Conservation (phyloP, 2,797 vertebrate genomes). For the Megalops cyprinoides region DNA sequence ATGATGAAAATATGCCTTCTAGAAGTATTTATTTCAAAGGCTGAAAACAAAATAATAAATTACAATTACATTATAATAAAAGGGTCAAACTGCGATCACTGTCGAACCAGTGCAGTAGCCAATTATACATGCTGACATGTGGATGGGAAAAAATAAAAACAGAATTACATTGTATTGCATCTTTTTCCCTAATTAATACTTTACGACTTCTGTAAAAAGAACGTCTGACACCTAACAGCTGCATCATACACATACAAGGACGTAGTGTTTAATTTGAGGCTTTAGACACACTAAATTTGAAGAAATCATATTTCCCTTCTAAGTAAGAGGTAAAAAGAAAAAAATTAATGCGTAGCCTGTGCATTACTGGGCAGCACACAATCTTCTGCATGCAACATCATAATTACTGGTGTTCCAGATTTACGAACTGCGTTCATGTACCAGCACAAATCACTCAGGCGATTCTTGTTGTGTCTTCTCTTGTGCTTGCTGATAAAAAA, state of each 20-base stretch:
- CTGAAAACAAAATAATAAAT: not conserved
- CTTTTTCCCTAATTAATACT: not conserved
- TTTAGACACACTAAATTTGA: too few species aligned
- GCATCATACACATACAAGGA: too few species aligned
- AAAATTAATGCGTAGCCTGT: too few species aligned
- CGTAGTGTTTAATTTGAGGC: too few species aligned
- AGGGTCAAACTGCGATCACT: not conserved
- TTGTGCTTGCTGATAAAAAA: not conserved
- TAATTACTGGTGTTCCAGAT: not conserved
- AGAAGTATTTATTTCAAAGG: not conserved
- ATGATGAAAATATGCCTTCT: conserved; percentile 9
- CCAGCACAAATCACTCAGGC: not conserved
- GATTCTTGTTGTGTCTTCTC: not conserved
- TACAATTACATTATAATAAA: not conserved
- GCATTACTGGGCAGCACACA: too few species aligned
- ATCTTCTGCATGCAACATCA: too few species aligned
- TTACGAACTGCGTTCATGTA: not conserved
- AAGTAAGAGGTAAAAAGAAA: too few species aligned
- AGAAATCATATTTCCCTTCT: too few species aligned
- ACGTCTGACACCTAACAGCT: too few species aligned
- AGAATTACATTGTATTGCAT: too few species aligned
- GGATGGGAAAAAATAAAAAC: not conserved
- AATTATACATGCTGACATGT: not conserved
- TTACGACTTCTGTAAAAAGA: too few species aligned
- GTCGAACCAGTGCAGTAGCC: not conserved